Evolutionary conservation across 1,140 invertebrate genomes (phyloP), one percentile per base, ranked within the genome.

Genomic region (Coenobita brevimanus): DNA sequence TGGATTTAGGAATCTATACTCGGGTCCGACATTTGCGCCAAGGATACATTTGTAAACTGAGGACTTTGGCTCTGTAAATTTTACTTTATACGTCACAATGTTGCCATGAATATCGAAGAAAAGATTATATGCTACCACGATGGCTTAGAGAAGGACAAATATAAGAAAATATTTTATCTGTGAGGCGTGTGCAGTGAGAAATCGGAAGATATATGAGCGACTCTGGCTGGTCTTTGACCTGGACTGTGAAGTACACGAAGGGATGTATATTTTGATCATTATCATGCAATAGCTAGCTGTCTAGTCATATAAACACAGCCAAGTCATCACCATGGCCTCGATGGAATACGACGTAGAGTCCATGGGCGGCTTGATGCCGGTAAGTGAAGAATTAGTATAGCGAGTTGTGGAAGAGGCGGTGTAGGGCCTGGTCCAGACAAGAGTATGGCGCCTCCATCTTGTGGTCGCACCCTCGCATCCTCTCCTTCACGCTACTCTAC

Each of bases 1-100:
- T 88, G 86, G 86, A 88, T 88, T 88, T 82, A 76, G 79, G 69
- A 54, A 71, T 88, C 57, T 88, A 88, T 88, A 60, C n/a, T 30
- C 46, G 57, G 57, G 38, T 82, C 86, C 79, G 86, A 82, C 86
- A 88, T 88, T 88, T 82, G 86, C 86, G 86, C 86, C 86, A 88
- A 88, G 79, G 86, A 82, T 82, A 88, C 79, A 88, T 88, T 85
- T 88, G 86, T 88, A 88, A 82, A 88, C 86, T 88, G 86, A 88
- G 46, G 71, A 76, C 60, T 88, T 75, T 69, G 85, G 54, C 64
- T 46, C 36, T 54, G 62, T 80, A 79, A 69, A 57, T 80, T 87
- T 87, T 87, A 71, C 85, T 80, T 71, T 81, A 81, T 87, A 73
- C 85, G 50, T 24, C 8, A 67, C 69, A 36, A 87, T 38, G 75